Evolutionary conservation across 2,888 invertebrate genomes (phyloP), one percentile per base, ranked within the genome.

Genomic region (Conops quadrifasciatus): DNA sequence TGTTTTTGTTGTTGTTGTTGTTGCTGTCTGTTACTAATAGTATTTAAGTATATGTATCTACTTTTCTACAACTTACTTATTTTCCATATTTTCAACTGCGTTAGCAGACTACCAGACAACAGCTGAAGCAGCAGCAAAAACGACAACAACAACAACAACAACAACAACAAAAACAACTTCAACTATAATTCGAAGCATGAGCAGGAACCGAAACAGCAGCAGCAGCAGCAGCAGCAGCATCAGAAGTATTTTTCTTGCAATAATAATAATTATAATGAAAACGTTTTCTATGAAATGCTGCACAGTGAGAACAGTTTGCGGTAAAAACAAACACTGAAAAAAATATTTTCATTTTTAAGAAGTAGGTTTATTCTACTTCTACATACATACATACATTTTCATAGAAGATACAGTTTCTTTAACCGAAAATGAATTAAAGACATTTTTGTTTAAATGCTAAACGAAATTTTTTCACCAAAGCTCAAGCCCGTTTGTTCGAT

Each of bases 41-140:
- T 63, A 15, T 16, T 36, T 36, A 4, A 36, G 5, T 9, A 9
- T 9, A 9, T 36, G 4, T 36, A 9, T 9, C 36, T 7, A 9
- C 11, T n/a, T 53, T 9, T 24, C 15, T 63, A 47, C 63, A 45
- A 16, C 47, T 47, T 45, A 45, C 43, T 63, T 63, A 63, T 63
- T 47, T 63, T 63, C 24, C 45, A 63, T 63, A 47, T 47, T 63
- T 63, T 9, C 26, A n/a, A 47, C 24, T 63, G 62, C 43, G 43
- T n/a, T n/a, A n/a, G 43, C 28, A 59, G 28, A 30, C 30, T 45
- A 21, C 4, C 21, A 21, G 47, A 3, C 47, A 63, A 26, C 45
- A 47, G n/a, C 24, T 26, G 9, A 21, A 47, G 4, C 45, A 47
- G 24, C 26, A 47, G 2, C 45, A 11, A 19, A 19, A 62, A 45